phyloP scores from a whole-genome alignment of 30 jellyfish, hydroid and myxozoan species.

The Aurelia sp. region DNA sequence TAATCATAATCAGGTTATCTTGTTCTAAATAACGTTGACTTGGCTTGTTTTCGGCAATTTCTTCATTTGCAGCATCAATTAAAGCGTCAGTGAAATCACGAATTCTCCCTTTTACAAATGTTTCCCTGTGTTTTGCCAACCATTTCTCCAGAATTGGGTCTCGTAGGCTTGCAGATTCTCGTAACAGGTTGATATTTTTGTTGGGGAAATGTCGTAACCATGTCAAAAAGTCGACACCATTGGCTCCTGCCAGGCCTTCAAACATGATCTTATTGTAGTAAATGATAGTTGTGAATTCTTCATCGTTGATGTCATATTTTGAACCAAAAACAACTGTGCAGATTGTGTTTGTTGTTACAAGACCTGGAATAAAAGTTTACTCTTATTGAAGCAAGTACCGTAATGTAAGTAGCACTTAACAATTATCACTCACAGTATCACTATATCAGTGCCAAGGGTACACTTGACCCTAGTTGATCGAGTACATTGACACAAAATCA shows the following conservation, averaged over 20 bases:
- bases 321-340: constrained; percentile 56
- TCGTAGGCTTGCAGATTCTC: constrained; percentile 63
- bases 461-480: too few species aligned
- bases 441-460: too few species aligned
- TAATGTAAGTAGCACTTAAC: too few species aligned
- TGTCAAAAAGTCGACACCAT: constrained; percentile 59
- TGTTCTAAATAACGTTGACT: constrained; percentile 39
- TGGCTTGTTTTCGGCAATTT: constrained; percentile 36
- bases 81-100: constrained; percentile 79
- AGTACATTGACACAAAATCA: too few species aligned
- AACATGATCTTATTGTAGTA: constrained; percentile 48
- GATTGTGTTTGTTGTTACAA: constrained; percentile 46
- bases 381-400: neutral
- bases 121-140: constrained; percentile 56
- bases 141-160: constrained; percentile 73
- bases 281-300: constrained; percentile 46
- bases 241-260: constrained; percentile 70
- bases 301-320: constrained; percentile 56
- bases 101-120: constrained; percentile 52
- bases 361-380: constrained; percentile 20
- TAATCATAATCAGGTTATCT: constrained; percentile 59
- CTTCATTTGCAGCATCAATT: constrained; percentile 70
- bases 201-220: constrained; percentile 68
- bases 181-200: constrained; percentile 43
- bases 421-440: too few species aligned